These are phyloP conservation scores for Zophobas atratus DNA, from an alignment of 1,140 invertebrate species.

Conservation along the genomic window DNA sequence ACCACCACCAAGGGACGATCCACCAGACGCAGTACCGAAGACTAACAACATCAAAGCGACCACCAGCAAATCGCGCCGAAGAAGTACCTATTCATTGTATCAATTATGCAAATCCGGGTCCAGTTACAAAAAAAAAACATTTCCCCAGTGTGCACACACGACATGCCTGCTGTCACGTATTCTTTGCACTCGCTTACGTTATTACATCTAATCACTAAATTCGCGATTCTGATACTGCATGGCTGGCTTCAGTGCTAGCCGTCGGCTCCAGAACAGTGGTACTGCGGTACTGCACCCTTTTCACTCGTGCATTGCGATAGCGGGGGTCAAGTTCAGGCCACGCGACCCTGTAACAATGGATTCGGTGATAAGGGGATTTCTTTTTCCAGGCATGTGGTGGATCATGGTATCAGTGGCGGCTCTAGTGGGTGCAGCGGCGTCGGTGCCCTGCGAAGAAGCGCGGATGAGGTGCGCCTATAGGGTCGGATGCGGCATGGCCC, in stretches of 20 bases:
- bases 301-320: background rate
- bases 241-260: background rate
- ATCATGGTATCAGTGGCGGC: constrained; percentile 67
- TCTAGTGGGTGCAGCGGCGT: constrained; percentile 56
- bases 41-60: too few relatives aligned
- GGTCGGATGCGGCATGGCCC: constrained; percentile 80
- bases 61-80: too few relatives aligned
- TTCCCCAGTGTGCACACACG: constrained; percentile 9
- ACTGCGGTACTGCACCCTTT: too few relatives aligned
- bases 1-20: too few relatives aligned
- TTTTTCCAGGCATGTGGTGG: constrained; percentile 65
- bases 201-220: constrained; percentile 47
- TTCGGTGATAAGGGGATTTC: constrained; percentile 36
- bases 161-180: constrained; percentile 44
- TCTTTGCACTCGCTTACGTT: constrained; percentile 40
- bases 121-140: background rate
- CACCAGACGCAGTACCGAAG: too few relatives aligned
- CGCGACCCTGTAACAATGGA: background rate
- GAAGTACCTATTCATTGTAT: background rate
- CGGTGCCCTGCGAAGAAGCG: constrained; percentile 77
- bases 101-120: background rate
- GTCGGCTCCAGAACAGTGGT: too few relatives aligned
- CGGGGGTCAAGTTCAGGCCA: too few relatives aligned
- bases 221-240: constrained; percentile 37
- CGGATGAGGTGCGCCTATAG: constrained; percentile 80